Conservation (phyloP, 2,888 invertebrate genomes). For the Mellilla xanthometata region DNA sequence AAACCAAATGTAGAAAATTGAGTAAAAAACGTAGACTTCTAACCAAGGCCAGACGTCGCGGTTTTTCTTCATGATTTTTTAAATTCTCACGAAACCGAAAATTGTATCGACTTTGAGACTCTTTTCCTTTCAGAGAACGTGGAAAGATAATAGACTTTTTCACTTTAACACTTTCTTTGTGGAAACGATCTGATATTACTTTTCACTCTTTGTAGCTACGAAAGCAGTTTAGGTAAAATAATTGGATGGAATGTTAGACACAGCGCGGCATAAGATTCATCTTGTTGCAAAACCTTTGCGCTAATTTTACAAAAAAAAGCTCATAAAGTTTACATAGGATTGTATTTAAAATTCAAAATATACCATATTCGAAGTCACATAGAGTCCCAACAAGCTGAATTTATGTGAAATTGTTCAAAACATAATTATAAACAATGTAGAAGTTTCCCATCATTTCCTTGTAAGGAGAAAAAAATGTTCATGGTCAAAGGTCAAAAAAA, state of each 20-base stretch:
- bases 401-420: no score
- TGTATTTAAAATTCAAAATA: no score
- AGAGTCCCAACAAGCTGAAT: no score
- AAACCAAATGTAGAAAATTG: neutral
- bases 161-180: slow-evolving; percentile 20
- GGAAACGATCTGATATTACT: slow-evolving; percentile 9
- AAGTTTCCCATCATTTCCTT: no score
- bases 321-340: no score
- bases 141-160: slow-evolving; percentile 5
- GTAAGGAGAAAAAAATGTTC: no score
- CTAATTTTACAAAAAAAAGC: no score
- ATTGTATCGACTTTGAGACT: neutral
- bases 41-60: neutral
- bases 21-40: neutral
- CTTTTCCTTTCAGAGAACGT: slow-evolving; percentile 1
- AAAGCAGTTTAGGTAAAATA: slow-evolving; percentile 7
- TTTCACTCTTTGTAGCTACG: slow-evolving; percentile 4
- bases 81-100: neutral
- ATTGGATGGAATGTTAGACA: neutral
- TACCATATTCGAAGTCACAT: no score
- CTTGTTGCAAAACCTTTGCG: neutral
- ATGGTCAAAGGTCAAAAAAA: no score
- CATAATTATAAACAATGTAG: no score
- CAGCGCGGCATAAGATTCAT: neutral
- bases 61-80: neutral